phyloP scores from a whole-genome alignment of 1,140 invertebrate genomes.

The Drosophila busckii region DNA sequence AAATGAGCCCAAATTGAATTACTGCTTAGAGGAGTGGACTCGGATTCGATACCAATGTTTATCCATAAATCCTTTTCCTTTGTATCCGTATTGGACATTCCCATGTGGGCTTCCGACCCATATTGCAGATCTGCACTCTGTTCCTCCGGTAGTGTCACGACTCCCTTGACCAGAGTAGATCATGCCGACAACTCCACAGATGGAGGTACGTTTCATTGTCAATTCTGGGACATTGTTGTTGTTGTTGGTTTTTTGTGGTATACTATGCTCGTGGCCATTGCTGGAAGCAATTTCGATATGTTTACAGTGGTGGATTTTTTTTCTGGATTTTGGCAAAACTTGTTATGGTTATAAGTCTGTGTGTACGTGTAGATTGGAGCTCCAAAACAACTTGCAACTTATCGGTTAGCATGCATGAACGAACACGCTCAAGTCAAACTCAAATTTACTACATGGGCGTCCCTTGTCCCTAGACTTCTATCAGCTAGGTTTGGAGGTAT shows the following conservation, averaged over 20 bases:
- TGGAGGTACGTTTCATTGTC: constrained; percentile 27
- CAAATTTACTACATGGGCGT: constrained; percentile 5
- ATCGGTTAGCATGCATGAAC: constrained; percentile 37
- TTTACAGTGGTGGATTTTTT: constrained; percentile 58
- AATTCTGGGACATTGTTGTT: constrained; percentile 15
- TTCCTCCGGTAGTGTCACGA: too few species aligned
- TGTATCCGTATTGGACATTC: too few species aligned
- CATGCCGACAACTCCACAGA: too few species aligned
- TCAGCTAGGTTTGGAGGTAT: too few species aligned
- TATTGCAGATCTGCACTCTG: too few species aligned
- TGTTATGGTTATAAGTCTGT: background rate
- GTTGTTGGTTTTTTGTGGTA: constrained; percentile 6
- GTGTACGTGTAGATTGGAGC: constrained; percentile 6
- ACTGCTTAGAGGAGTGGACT: too few species aligned
- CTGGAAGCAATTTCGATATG: constrained; percentile 62
- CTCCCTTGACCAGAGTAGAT: too few species aligned
- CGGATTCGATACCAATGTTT: too few species aligned
- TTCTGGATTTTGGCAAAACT: constrained; percentile 52
- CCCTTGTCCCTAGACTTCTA: too few species aligned
- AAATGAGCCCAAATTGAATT: too few species aligned
- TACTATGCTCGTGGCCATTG: constrained; percentile 6
- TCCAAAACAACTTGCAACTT: constrained; percentile 29
- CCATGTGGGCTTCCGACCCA: too few species aligned
- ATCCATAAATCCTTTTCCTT: too few species aligned
- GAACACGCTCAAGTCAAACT: constrained; percentile 9